Percentiles rank a stretch among this genome's conserved stretches.
phyloP scores from a whole-genome alignment of 1,140 invertebrate species.

The Trissolcus basalis region DNA sequence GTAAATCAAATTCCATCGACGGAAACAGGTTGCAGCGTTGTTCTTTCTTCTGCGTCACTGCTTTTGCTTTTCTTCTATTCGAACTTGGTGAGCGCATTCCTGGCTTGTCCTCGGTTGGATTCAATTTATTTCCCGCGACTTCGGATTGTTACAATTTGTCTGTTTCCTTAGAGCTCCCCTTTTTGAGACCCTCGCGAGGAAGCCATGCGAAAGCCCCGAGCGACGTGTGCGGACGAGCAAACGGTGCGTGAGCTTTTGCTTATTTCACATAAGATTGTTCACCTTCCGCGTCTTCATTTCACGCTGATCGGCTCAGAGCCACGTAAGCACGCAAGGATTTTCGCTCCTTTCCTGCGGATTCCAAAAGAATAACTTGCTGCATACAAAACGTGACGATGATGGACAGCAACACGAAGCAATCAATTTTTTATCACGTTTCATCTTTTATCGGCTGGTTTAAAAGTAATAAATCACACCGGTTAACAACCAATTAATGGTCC shows the following conservation, averaged over 20 bases:
- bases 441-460: not conserved
- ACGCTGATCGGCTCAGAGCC: slow-evolving; percentile 14
- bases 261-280: slow-evolving; percentile 44
- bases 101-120: slow-evolving; percentile 57
- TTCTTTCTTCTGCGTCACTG: slow-evolving; percentile 17
- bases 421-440: not conserved
- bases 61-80: slow-evolving; percentile 24
- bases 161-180: slow-evolving; percentile 45
- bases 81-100: slow-evolving; percentile 25
- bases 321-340: slow-evolving; percentile 9
- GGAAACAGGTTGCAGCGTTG: slow-evolving; percentile 14
- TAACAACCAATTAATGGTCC: slow-evolving; percentile 62
- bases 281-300: slow-evolving; percentile 43
- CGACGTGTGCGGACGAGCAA: slow-evolving; percentile 25
- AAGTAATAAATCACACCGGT: slow-evolving; percentile 29
- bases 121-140: slow-evolving; percentile 67
- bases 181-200: slow-evolving; percentile 35
- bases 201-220: slow-evolving; percentile 29
- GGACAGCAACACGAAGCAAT: not conserved
- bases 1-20: slow-evolving; percentile 15
- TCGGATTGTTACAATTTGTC: slow-evolving; percentile 67
- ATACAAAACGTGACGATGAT: not conserved
- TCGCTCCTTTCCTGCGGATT: slow-evolving; percentile 3
- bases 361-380: slow-evolving; percentile 1
- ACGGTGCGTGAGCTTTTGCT: slow-evolving; percentile 34